Evolutionary conservation across 2,888 invertebrate species (phyloP), one percentile per base, ranked within the genome.

Genomic region (Cepaea hortensis): DNA sequence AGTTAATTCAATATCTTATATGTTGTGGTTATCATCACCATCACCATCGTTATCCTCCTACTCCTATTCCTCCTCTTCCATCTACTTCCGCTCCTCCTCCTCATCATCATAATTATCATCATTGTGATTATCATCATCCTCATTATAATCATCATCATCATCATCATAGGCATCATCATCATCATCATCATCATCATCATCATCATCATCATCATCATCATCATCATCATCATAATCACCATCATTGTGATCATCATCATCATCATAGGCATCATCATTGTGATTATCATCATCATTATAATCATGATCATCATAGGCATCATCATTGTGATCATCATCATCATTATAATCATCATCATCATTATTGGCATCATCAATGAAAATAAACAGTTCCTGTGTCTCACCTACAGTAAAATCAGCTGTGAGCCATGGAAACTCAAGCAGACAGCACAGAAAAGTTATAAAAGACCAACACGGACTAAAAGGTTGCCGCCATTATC

Each of bases 381-480:
- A 55, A 55, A 11, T 55, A 55, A 55, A 55, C 11, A 9, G 11
- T 77, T 90, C 11, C 11, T 55, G 6, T 55, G 55, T 55, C 35
- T 35, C 7, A 55, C 6, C 55, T 55, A 85, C 89, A 93, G 93
- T 87, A 93, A 93, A 91, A 89, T 93, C 3, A 92, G 92, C 85
- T 92, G 91, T 89, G 92, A 93, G 79, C 92, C 92, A 18, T 92
- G 92, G 93, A 92, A 91, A 61, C 85, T 91, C 81, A 91, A 91
- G 83, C 88, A 88, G n/a, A 87, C 90, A 5, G 87, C 88, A 7
- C 91, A 90, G 77, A 91, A 90, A 86, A 90, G 90, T 13, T 86
- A 90, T 9, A 88, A 93, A 48, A 89, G 92, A 70, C 93, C 93
- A 9, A 88, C 92, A 0, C 93, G 93, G 11, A 93, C 93, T 18